These are phyloP conservation scores for Chaetorhynchus papuensis DNA, from an alignment of 2,113 vertebrate species.

Conservation along the genomic window DNA sequence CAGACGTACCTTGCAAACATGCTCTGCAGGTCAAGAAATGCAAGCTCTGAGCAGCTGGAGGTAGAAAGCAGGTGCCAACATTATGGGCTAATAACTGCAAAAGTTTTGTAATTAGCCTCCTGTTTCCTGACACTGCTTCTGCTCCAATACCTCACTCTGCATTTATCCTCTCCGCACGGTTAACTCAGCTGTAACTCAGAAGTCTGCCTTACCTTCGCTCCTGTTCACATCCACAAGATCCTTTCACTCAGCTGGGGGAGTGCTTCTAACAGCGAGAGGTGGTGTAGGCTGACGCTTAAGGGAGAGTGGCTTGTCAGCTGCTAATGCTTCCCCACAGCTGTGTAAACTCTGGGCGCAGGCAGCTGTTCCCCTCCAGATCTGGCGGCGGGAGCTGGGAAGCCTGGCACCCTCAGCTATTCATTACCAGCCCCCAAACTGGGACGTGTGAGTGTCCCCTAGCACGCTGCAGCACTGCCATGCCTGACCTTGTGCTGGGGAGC, in stretches of 20 bases:
- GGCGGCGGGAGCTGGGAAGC: not conserved
- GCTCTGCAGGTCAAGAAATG: not conserved
- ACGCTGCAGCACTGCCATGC: rapidly evolving
- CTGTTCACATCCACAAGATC: not conserved
- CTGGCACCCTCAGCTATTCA: conserved; percentile 7
- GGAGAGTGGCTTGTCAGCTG: conserved; percentile 38
- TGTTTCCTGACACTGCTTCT: not conserved
- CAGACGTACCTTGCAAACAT: not conserved
- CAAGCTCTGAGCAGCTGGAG: not conserved
- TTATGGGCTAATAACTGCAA: not conserved
- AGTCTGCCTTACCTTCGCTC: not conserved
- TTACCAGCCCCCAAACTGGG: not conserved
- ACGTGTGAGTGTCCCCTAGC: not conserved
- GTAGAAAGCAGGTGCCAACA: not conserved
- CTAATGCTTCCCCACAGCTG: conserved; percentile 43
- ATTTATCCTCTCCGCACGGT: not conserved
- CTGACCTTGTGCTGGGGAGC: not conserved
- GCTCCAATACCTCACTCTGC: rapidly evolving
- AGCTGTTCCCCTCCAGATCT: conserved; percentile 53
- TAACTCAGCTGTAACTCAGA: not conserved
- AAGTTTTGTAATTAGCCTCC: not conserved
- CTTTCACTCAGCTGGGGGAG: not conserved
- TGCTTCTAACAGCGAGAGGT: not conserved
- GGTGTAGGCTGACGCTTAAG: not conserved
- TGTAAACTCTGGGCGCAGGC: conserved; percentile 14